Evolutionary conservation across 2,797 vertebrate species (phyloP), one percentile per base, ranked within the genome.

Genomic region (Esox masquinongy): DNA sequence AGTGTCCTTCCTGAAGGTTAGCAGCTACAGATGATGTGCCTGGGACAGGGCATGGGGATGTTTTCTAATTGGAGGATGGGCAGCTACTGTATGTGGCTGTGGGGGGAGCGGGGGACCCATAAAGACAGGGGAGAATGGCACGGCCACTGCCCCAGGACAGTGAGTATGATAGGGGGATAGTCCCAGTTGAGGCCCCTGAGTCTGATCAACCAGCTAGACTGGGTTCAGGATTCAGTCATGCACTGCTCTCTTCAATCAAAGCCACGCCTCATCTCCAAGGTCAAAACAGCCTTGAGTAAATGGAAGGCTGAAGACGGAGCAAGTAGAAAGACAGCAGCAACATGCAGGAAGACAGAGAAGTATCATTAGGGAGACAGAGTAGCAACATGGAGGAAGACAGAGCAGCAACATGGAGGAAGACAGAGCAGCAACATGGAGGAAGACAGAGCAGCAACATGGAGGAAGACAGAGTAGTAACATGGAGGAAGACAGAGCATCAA

Each of bases 1-100:
- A 70, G 43, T 70, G 68, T 70, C 47, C 68, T 50, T 70, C 19
- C 39, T 70, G n/a, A 70, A 70, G 68, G 68, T 70, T 43, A 70
- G 14, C 22, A 50, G 68, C 22, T 26, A 19, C 39, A 49, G 22
- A 61, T 9, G 22, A 26, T 64, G 31, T 59, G 72, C 59, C 51
- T 61, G 51, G n/a, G 72, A 59, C 29, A 4, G n/a, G 34, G 56
- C 22, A 34, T 63, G 19, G 34, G 34, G n/a, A n/a, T 47, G 72
- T 73, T 50, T 61, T 50, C 36, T 50, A 34, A 31, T 39, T 29
- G 17, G 71, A 19, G 31, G 34, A 53, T 47, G 51, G 59, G 56
- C 22, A 61, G n/a, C n/a, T 31, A 31, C 29, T 31, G 1, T 29
- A 29, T 63, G 59, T 63, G 59, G 22, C 22, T 63, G 59, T 63